These are phyloP conservation scores for Stenopsyche tienmushanensis DNA, from an alignment of 1,140 invertebrate species.

Conservation along the genomic window DNA sequence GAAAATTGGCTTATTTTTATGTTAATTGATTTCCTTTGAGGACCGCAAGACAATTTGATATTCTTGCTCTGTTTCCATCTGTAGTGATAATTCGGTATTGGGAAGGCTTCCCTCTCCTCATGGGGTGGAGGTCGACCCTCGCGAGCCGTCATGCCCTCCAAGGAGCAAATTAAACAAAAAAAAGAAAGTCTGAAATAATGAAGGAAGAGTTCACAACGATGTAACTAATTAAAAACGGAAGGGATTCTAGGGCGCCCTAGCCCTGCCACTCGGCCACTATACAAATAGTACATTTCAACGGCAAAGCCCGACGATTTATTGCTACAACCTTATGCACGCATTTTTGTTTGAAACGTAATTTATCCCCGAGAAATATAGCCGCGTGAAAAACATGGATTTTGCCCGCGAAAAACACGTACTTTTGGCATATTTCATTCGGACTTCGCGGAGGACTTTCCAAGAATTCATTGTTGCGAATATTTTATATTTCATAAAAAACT, in stretches of 20 bases:
- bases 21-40: background rate
- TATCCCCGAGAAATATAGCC: conserved; percentile 26
- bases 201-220: conserved; percentile 40
- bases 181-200: conserved; percentile 38
- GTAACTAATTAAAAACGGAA: conserved; percentile 42
- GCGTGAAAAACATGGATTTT: background rate
- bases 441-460: too few species aligned
- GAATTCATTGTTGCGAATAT: too few species aligned
- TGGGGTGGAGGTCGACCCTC: background rate
- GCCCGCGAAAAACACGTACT: too few species aligned
- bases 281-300: conserved; percentile 37
- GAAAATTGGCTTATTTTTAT: too few species aligned
- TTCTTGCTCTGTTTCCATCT: conserved; percentile 24
- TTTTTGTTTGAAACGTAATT: conserved; percentile 42
- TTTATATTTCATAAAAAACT: too few species aligned
- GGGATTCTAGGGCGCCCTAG: conserved; percentile 17
- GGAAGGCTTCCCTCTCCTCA: background rate
- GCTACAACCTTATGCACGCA: conserved; percentile 37
- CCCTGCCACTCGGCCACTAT: too few species aligned
- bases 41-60: background rate
- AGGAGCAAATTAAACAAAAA: conserved; percentile 39
- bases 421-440: background rate
- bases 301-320: conserved; percentile 33
- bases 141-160: conserved; percentile 18
- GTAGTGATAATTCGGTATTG: conserved; percentile 14